These are phyloP conservation scores for Julus scanicus DNA, from an alignment of 2,888 invertebrate genomes.

Conservation along the genomic window DNA sequence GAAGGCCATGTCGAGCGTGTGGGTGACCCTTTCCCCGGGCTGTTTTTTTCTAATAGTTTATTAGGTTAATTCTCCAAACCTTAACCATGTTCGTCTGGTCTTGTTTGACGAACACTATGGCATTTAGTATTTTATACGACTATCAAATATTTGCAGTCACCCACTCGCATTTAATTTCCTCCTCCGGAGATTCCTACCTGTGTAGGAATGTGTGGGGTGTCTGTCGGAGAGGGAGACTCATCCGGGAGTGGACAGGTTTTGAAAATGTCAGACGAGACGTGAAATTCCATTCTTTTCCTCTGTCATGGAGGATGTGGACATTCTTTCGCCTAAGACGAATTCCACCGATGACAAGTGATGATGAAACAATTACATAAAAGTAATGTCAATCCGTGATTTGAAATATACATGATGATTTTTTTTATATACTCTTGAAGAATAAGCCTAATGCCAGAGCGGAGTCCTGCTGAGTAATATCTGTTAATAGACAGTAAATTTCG, in stretches of 20 bases:
- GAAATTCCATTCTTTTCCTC: background rate
- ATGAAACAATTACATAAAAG: constrained; percentile 43
- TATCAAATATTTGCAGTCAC: background rate
- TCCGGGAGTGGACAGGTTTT: constrained; percentile 45
- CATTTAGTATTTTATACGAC: constrained; percentile 3
- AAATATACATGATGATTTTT: constrained; percentile 10
- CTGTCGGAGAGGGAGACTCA: constrained; percentile 3
- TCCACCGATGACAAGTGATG: background rate
- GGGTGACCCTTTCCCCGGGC: background rate
- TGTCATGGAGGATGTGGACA: background rate
- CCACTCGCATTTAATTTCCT: constrained; percentile 2
- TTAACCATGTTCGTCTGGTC: background rate
- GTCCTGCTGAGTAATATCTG: constrained; percentile 25
- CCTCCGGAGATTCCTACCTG: too few species aligned
- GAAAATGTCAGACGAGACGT: background rate
- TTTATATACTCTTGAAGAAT: background rate
- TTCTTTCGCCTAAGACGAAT: background rate
- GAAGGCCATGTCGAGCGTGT: background rate
- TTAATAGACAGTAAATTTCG: constrained; percentile 10
- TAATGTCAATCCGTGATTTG: background rate
- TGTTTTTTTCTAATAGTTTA: background rate
- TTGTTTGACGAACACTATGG: background rate
- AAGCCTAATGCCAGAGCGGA: background rate
- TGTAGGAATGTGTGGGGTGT: background rate
- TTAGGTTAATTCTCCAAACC: background rate